A percentile compares a stretch with the other conserved stretches of the same genome.
Evolutionary conservation across 1,140 invertebrate genomes (phyloP).

Genomic region (Leptinotarsa defecta): DNA sequence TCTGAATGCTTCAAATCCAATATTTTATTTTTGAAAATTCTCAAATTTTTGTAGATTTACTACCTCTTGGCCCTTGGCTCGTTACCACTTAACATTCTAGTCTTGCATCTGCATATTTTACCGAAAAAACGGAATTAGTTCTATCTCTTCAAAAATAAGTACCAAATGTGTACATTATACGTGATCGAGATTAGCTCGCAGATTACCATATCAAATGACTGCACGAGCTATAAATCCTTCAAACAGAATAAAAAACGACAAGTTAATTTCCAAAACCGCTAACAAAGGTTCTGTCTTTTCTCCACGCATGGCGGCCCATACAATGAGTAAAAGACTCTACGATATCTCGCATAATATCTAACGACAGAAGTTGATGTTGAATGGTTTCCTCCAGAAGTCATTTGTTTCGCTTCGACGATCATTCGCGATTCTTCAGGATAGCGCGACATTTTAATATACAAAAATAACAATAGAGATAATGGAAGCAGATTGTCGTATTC

Average conservation of each 20-base stretch:
- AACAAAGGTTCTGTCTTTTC: conserved; percentile 10
- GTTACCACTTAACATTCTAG: too few species aligned
- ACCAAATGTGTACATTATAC: not conserved
- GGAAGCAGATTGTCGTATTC: conserved; percentile 13
- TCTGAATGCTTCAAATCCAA: too few species aligned
- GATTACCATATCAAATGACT: not conserved
- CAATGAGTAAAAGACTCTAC: conserved; percentile 23
- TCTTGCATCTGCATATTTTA: too few species aligned
- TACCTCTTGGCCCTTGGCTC: too few species aligned
- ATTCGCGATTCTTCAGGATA: conserved; percentile 39
- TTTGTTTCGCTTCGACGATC: conserved; percentile 37
- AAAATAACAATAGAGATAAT: conserved; percentile 33
- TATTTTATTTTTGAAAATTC: too few species aligned
- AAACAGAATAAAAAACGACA: not conserved
- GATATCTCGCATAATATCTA: conserved; percentile 27
- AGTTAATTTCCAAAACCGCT: not conserved
- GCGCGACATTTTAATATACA: conserved; percentile 41
- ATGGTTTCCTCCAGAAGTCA: conserved; percentile 34
- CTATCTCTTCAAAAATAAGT: too few species aligned
- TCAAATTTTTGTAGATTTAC: too few species aligned
- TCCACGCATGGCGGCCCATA: conserved; percentile 19
- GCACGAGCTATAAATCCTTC: not conserved
- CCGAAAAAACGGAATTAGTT: too few species aligned
- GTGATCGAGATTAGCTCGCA: not conserved
- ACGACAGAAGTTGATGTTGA: conserved; percentile 33